Percentiles rank a stretch among this genome's conserved stretches.
Conservation (phyloP, 2,888 invertebrate species). For the Drymonia ruficornis region DNA sequence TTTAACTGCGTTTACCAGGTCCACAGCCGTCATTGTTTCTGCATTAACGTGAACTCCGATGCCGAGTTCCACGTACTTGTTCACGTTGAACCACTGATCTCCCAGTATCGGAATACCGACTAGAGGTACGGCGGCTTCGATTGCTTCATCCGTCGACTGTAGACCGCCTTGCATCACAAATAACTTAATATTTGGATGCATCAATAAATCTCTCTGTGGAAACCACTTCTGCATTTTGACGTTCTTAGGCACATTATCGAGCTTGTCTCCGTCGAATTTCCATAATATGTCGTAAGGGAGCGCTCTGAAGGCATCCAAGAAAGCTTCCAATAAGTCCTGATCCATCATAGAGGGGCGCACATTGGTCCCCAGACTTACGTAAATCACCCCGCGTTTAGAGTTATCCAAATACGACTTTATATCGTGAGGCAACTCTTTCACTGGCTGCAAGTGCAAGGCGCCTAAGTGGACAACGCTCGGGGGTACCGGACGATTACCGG, state of each 20-base stretch:
- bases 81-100: constrained; percentile 57
- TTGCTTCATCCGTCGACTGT: constrained; percentile 61
- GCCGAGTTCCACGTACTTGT: constrained; percentile 28
- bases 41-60: neutral
- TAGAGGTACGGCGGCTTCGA: constrained; percentile 51
- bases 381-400: constrained; percentile 24
- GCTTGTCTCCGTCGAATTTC: constrained; percentile 24
- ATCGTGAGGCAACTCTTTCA: constrained; percentile 8
- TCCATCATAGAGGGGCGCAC: constrained; percentile 20
- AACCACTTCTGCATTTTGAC: constrained; percentile 30
- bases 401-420: constrained; percentile 15
- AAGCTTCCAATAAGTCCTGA: constrained; percentile 13
- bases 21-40: constrained; percentile 15
- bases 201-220: constrained; percentile 27
- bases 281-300: constrained; percentile 31
- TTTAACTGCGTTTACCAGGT: constrained; percentile 30
- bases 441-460: constrained; percentile 3
- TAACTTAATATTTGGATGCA: constrained; percentile 16
- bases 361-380: constrained; percentile 27
- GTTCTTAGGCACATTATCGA: constrained; percentile 25
- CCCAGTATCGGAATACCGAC: constrained; percentile 54
- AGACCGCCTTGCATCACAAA: constrained; percentile 66
- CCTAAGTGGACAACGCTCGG: constrained; percentile 6
- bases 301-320: constrained; percentile 12
- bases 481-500: constrained; percentile 7